These are phyloP conservation scores for Tauraco hartlaubi DNA, from an alignment of 2,797 vertebrate genomes.

Conservation along the genomic window DNA sequence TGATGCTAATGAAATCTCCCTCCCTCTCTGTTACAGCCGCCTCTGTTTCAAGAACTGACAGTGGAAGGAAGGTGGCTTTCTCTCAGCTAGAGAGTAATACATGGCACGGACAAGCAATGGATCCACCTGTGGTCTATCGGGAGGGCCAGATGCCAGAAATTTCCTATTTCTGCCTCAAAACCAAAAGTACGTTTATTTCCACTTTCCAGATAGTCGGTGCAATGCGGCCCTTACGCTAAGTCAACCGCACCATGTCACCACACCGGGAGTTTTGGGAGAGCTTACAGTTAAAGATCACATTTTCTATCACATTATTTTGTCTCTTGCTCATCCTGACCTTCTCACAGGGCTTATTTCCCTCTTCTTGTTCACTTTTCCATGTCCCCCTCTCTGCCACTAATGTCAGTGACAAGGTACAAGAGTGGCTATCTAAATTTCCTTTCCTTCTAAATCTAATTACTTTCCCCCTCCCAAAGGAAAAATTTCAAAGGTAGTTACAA, in stretches of 20 bases:
- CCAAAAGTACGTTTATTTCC: background rate
- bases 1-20: background rate
- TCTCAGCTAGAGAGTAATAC: background rate
- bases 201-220: background rate
- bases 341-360: background rate
- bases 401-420: background rate
- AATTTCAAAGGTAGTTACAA: background rate
- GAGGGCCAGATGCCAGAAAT: background rate
- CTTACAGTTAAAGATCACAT: background rate
- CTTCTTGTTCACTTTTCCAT: background rate
- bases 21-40: background rate
- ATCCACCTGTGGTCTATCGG: accelerated
- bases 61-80: background rate
- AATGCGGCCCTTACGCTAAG: background rate
- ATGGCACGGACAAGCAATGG: accelerated
- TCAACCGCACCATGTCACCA: background rate
- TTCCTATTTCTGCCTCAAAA: background rate
- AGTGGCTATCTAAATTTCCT: background rate
- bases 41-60: background rate
- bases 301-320: slow-evolving; percentile 18
- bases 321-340: background rate
- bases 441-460: background rate
- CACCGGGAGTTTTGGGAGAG: background rate
- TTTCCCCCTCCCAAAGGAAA: background rate
- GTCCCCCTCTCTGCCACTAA: background rate